These are phyloP conservation scores for Leptarthrus brevirostris DNA, from an alignment of 2,888 invertebrate species.

Conservation along the genomic window DNA sequence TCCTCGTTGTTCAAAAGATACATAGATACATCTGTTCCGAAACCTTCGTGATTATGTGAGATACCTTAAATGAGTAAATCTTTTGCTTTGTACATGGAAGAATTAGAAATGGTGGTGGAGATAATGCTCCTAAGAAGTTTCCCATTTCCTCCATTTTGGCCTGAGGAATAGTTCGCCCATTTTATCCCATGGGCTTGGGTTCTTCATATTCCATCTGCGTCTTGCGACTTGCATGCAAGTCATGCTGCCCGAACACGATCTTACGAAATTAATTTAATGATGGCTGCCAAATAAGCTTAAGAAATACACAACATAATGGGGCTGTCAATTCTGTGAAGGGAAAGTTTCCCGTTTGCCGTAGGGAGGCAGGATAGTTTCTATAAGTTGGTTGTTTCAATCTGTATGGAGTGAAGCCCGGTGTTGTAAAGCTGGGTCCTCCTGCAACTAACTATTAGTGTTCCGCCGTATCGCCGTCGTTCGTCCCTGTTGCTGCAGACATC, in stretches of 20 bases:
- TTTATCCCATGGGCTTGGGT: neutral
- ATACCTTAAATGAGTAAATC: too few relatives aligned
- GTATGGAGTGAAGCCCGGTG: conserved; percentile 3
- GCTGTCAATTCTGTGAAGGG: conserved; percentile 42
- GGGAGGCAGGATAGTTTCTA: conserved; percentile 3
- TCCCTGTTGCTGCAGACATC: neutral
- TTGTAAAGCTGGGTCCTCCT: conserved; percentile 16
- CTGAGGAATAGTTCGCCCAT: neutral
- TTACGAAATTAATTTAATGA: conserved; percentile 46
- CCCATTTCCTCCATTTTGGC: neutral
- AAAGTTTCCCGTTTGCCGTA: neutral
- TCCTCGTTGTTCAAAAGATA: too few relatives aligned
- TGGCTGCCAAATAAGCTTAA: conserved; percentile 47
- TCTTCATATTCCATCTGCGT: conserved; percentile 10
- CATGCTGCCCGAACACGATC: conserved; percentile 25
- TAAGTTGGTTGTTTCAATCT: conserved; percentile 10
- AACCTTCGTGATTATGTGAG: too few relatives aligned
- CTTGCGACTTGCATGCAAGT: conserved; percentile 17
- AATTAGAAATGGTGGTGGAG: neutral
- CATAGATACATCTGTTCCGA: too few relatives aligned
- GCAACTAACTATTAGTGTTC: conserved; percentile 3
- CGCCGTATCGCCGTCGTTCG: neutral
- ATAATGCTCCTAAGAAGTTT: neutral
- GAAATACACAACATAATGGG: conserved; percentile 46
- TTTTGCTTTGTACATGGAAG: neutral